A percentile compares a stretch with the other conserved stretches of the same genome.
Conservation (phyloP, 1,140 invertebrate species). For the Probaryconus sp. region DNA sequence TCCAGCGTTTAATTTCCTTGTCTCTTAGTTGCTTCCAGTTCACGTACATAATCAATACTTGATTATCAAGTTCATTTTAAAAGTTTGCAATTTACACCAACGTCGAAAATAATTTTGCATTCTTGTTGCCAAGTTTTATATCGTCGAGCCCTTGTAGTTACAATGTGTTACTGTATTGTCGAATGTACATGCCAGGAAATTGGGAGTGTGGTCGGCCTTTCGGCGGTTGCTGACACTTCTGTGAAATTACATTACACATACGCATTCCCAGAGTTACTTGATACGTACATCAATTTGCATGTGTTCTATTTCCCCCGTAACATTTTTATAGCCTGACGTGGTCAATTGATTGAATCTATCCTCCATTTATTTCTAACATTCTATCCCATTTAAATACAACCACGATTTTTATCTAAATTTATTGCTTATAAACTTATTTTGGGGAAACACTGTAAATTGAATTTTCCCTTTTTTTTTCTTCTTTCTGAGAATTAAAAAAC, state of each 20-base stretch:
- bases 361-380: slow-evolving; percentile 31
- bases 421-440: too few species aligned
- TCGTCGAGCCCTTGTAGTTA: slow-evolving; percentile 29
- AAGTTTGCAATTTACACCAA: slow-evolving; percentile 32
- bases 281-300: slow-evolving; percentile 50
- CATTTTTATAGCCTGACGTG: slow-evolving; percentile 19
- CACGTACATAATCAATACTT: slow-evolving; percentile 6
- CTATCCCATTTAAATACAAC: slow-evolving; percentile 16
- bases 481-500: too few species aligned
- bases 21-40: background rate
- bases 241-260: slow-evolving; percentile 53
- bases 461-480: too few species aligned
- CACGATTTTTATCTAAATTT: background rate
- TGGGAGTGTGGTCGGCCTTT: slow-evolving; percentile 57
- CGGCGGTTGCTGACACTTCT: slow-evolving; percentile 61
- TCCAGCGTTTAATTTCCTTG: slow-evolving; percentile 15
- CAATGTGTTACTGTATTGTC: slow-evolving; percentile 25
- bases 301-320: slow-evolving; percentile 27
- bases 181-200: slow-evolving; percentile 60
- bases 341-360: slow-evolving; percentile 24
- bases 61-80: slow-evolving; percentile 18
- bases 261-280: slow-evolving; percentile 44
- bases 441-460: too few species aligned
- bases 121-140: slow-evolving; percentile 46
- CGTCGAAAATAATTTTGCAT: slow-evolving; percentile 42